Base-by-base conservation (phyloP, 1,140 invertebrate genomes). In the Cyclina sinensis region DNA sequence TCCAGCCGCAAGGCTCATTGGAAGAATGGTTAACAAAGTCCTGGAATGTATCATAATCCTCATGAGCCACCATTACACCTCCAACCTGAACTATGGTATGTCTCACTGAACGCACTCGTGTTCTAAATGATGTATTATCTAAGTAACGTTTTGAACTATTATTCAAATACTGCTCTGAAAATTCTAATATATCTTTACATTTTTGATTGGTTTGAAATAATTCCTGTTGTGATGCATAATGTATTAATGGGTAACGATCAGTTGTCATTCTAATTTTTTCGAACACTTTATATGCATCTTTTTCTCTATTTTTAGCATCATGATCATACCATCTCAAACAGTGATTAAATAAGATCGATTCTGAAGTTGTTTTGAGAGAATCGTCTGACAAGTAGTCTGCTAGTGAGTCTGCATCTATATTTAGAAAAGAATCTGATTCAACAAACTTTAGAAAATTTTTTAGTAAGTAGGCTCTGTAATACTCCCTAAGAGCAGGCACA, bases 311-410 rank as follows among this genome's bases (percentile, higher is more conserved):
- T 82, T 86, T 79, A 16, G 57, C 37, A 80, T 92, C 89, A 43
- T 91, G 65, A 4, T 92, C 51, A 43, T 91, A 92, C 92, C 92
- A 93, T 30, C 76, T 57, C n/a, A 92, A 54, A 37, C 86, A 91
- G 83, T 73, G 73, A 65, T 93, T 83, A 16, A 92, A 86, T 4
- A 93, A 54, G n/a, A 78, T 85, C 4, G 84, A 48, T 68, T 93
- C 92, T 46, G 89, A 89, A 4, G 92, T 88, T 27, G 90, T 89
- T 16, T 85, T 65, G 18, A 93, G 57, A 12, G 82, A 35, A 84
- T 93, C 90, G 51, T 91, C 89, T 37, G 57, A 51, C 4, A 93
- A 78, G 65, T 93, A 93, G 46, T 88, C 89, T 12, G 89, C 70
- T 62, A 93, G 73, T 62, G 89, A 83, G 12, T 91, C 89, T 16